Evolutionary conservation across 2,113 vertebrate species (phyloP).

Genomic region (Protobothrops mucrosquamatus): DNA sequence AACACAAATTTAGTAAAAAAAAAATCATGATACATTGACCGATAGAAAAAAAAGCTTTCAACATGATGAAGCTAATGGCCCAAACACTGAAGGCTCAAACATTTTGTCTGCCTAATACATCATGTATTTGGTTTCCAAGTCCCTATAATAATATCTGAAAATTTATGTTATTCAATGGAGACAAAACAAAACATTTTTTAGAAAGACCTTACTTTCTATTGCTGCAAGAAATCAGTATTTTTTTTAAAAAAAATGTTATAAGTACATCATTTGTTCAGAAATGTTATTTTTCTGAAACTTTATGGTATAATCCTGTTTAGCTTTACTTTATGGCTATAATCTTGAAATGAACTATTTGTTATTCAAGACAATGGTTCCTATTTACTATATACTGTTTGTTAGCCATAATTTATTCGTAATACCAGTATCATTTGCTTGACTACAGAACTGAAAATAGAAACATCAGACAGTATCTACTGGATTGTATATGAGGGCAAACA

Average conservation of each 20-base stretch:
- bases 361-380: neutral
- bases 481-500: neutral
- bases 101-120: neutral
- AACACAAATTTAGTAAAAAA: neutral
- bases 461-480: neutral
- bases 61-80: neutral
- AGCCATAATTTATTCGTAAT: neutral
- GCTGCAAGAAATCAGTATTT: neutral
- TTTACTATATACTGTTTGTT: conserved; percentile 6
- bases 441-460: conserved; percentile 20
- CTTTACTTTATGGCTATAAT: neutral
- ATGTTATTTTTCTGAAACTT: neutral
- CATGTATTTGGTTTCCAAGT: neutral
- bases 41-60: neutral
- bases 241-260: neutral
- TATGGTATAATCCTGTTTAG: neutral
- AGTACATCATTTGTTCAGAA: neutral
- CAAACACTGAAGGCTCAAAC: neutral
- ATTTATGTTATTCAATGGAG: conserved; percentile 50
- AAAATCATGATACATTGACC: neutral
- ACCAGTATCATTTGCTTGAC: neutral
- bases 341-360: neutral
- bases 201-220: neutral
- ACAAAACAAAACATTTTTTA: conserved; percentile 22
- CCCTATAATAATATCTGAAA: conserved; percentile 35